phyloP scores from a whole-genome alignment of 2,888 invertebrate species.

The Athetis lepigone region DNA sequence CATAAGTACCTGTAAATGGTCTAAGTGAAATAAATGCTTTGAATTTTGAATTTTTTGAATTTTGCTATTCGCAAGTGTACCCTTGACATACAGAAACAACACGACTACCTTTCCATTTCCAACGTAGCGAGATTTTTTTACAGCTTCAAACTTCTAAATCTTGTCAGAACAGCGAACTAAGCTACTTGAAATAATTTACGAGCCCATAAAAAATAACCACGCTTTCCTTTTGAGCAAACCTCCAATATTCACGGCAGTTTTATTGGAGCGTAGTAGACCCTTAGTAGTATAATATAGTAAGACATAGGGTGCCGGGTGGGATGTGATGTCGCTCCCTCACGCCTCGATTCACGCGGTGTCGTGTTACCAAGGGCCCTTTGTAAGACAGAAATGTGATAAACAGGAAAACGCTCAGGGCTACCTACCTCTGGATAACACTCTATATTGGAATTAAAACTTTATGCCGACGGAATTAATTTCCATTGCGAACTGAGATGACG shows the following conservation, averaged over 20 bases:
- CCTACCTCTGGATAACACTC: conserved; percentile 30
- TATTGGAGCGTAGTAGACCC: conserved; percentile 58
- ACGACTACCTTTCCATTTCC: not conserved
- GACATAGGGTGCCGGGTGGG: conserved; percentile 64
- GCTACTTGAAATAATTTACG: conserved; percentile 66
- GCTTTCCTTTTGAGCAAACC: conserved; percentile 65
- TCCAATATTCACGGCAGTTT: conserved; percentile 60
- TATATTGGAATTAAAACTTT: conserved; percentile 49
- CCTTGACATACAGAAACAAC: conserved; percentile 16
- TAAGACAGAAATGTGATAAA: conserved; percentile 72
- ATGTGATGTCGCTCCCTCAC: conserved; percentile 70
- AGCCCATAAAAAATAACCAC: conserved; percentile 68
- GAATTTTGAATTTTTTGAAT: too few species aligned
- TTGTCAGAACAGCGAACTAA: conserved; percentile 58
- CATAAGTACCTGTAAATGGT: too few species aligned
- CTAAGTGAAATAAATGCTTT: too few species aligned
- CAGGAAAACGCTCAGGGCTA: conserved; percentile 75
- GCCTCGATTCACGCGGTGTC: conserved; percentile 74
- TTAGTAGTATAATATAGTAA: conserved; percentile 56
- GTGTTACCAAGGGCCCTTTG: conserved; percentile 70
- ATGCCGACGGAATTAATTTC: conserved; percentile 51
- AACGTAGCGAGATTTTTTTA: conserved; percentile 21
- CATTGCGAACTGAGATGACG: conserved; percentile 52
- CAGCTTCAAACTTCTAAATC: conserved; percentile 49
- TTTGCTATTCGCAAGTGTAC: conserved; percentile 18